These are phyloP conservation scores for Collichthys lucidus DNA, from an alignment of 2,113 vertebrate species.

Conservation along the genomic window DNA sequence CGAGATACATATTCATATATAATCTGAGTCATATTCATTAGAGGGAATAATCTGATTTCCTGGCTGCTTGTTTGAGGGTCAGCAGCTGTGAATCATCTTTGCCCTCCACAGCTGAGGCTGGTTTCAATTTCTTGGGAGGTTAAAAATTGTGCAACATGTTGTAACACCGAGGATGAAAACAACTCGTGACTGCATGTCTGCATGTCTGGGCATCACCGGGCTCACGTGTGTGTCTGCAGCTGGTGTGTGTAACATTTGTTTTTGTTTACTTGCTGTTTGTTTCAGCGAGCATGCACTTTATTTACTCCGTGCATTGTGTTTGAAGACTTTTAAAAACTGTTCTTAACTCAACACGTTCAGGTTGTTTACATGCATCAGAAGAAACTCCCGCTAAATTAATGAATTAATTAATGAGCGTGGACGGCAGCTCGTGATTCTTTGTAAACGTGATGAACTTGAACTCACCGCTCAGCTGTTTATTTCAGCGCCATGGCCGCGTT, in stretches of 20 bases:
- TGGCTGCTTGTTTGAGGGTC: neutral
- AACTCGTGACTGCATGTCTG: slow-evolving; percentile 15
- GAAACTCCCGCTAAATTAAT: neutral
- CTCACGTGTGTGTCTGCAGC: neutral
- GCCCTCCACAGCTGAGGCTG: neutral
- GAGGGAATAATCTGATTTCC: too few relatives aligned
- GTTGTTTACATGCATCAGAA: too few relatives aligned
- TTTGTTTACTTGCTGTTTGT: neutral
- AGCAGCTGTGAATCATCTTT: neutral
- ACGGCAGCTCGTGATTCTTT: neutral
- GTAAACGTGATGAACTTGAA: neutral
- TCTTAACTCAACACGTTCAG: neutral
- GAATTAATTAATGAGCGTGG: fast-evolving
- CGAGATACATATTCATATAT: too few relatives aligned
- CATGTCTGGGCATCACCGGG: neutral
- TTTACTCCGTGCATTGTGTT: neutral
- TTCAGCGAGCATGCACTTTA: too few relatives aligned
- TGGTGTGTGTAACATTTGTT: neutral
- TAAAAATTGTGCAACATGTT: neutral
- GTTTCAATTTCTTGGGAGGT: neutral
- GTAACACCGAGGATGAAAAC: slow-evolving; percentile 18
- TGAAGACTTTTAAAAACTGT: neutral
- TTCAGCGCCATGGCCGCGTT: neutral
- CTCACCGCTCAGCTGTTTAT: slow-evolving; percentile 7
- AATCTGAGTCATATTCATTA: too few relatives aligned